Percentiles rank a stretch among this genome's conserved stretches.
Conservation (phyloP, 2,113 vertebrate species). For the Grantiella picta region DNA sequence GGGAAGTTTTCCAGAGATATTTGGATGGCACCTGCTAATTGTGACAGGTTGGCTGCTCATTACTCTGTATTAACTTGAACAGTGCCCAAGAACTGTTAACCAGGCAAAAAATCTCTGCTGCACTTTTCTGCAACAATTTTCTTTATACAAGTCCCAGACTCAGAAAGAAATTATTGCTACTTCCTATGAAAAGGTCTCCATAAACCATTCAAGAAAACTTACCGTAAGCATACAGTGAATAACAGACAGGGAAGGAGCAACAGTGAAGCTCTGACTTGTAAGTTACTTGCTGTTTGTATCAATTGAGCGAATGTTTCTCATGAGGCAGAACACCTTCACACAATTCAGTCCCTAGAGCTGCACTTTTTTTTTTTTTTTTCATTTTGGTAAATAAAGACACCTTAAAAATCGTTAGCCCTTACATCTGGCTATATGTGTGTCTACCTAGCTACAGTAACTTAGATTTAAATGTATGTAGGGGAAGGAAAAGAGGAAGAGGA, state of each 20-base stretch:
- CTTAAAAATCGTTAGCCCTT: not conserved
- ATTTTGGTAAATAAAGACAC: not conserved
- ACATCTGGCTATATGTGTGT: not conserved
- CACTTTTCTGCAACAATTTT: not conserved
- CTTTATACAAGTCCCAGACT: not conserved
- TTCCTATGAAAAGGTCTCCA: not conserved
- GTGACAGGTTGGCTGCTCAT: not conserved
- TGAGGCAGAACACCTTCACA: not conserved
- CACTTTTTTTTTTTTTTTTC: not conserved
- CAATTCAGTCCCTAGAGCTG: not conserved
- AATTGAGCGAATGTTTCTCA: not conserved
- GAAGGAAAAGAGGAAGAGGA: not conserved
- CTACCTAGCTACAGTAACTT: not conserved
- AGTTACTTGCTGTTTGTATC: not conserved
- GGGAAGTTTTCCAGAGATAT: not conserved
- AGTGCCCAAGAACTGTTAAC: not conserved
- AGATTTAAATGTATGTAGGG: not conserved
- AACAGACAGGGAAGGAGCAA: not conserved
- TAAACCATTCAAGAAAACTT: not conserved
- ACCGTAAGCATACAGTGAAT: not conserved
- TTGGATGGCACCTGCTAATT: constrained; percentile 2
- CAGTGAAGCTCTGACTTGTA: not conserved
- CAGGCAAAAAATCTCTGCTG: not conserved
- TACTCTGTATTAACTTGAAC: not conserved
- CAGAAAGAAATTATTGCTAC: not conserved